Evolutionary conservation across 2,113 vertebrate genomes (phyloP), one percentile per base, ranked within the genome.

Genomic region (Poicephalus meyeri): DNA sequence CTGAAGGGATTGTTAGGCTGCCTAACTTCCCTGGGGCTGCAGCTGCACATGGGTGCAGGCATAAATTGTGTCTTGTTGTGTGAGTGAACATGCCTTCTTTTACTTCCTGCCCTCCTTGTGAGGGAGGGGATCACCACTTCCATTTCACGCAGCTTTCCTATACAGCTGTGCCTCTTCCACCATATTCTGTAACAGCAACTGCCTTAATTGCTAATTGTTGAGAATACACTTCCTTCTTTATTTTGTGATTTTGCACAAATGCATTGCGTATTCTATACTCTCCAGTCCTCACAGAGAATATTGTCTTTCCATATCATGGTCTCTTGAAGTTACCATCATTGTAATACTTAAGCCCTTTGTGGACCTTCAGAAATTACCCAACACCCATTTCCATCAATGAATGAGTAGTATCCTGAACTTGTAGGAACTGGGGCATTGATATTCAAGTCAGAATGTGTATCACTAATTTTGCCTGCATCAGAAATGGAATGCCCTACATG

Each of bases 61-160:
- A 5, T 1, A 21, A 21, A 5, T 23, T 0, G 0, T 18, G 17
- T n/a, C 37, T 37, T 37, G 56, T 15, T 4, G 37, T 58, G 37
- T 25, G 50, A 76, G 35, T 20, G 50, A 35, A 20, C 12, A 0
- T 49, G 16, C 11, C 50, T 44, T 49, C 2, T 0, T 33, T 80
- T 55, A 18, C 49, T 19, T 65, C 39, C 16, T n/a, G 33, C 55
- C 46, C n/a, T 73, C 46, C 64, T 42, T 58, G 31, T n/a, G 44
- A 28, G 39, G 29, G 37, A 52, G 29, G 37, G 37, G 37, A 39
- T 7, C 52, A 10, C 13, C 0, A 0, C 9, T 69, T 56, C 42
- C 21, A 24, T 18, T 82, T 46, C 10, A 10, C 0, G 1, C 33
- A 25, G 37, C 49, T 74, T 69, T 91, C 58, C 37, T 58, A 7